phyloP scores from a whole-genome alignment of 2,888 invertebrate genomes.

The Ceratothoa steindachneri region DNA sequence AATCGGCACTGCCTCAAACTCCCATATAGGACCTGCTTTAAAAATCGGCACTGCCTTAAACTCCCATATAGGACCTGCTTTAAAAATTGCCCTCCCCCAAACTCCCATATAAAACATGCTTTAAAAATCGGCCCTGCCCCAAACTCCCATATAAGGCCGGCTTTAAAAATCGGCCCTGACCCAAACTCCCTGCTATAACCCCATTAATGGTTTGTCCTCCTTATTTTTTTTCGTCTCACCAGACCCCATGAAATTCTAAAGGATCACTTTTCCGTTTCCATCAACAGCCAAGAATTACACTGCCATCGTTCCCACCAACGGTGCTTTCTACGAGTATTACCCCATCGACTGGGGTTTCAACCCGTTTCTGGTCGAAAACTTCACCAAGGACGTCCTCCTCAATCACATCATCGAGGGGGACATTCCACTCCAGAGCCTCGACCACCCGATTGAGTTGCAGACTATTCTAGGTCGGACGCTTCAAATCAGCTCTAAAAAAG shows the following conservation, averaged over 20 bases:
- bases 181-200: neutral
- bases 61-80: no score
- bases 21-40: no score
- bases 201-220: neutral
- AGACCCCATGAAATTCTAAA: no score
- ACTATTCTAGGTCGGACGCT: constrained; percentile 60
- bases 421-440: constrained; percentile 59
- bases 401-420: constrained; percentile 49
- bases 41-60: no score
- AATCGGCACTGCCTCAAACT: no score
- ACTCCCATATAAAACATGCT: no score
- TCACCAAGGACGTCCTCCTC: constrained; percentile 43
- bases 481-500: constrained; percentile 16
- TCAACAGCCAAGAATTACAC: constrained; percentile 60
- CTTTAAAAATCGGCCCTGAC: neutral
- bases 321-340: constrained; percentile 65
- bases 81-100: no score
- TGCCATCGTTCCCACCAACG: constrained; percentile 63
- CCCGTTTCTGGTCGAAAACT: constrained; percentile 60
- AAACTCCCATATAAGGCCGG: no score
- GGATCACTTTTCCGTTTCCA: neutral
- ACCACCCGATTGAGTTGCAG: constrained; percentile 58
- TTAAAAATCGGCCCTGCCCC: no score
- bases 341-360: constrained; percentile 68
- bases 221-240: no score